Conservation (phyloP, 2,113 vertebrate genomes). For the Panthera tigris region DNA sequence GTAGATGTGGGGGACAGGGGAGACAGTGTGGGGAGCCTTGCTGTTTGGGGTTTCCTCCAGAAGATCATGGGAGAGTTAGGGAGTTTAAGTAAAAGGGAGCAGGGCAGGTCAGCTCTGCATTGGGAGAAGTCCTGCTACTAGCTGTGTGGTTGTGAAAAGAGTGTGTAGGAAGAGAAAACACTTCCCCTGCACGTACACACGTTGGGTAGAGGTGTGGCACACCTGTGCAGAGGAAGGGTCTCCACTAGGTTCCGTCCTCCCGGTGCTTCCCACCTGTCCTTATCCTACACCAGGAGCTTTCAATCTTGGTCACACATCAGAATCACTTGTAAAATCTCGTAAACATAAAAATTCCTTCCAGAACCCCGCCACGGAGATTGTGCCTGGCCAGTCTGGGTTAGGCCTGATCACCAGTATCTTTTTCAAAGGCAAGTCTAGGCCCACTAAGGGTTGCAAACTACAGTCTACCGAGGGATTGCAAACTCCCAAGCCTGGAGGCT, state of each 20-base stretch:
- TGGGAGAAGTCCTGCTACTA: background rate
- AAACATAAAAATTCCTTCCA: background rate
- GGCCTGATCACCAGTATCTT: background rate
- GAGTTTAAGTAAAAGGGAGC: background rate
- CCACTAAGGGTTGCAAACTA: background rate
- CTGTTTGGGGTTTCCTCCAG: background rate
- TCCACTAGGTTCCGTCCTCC: background rate
- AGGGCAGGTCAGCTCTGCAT: background rate
- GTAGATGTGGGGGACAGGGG: background rate
- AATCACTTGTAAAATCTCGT: background rate
- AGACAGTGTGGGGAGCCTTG: background rate
- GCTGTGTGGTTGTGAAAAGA: background rate
- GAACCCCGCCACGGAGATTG: background rate
- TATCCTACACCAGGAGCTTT: background rate
- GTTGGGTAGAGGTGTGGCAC: background rate
- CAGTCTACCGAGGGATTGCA: background rate
- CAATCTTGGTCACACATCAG: background rate
- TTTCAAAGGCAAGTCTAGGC: background rate
- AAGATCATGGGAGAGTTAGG: background rate
- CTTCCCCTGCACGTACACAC: background rate
- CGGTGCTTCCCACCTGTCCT: background rate
- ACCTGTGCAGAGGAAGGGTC: background rate
- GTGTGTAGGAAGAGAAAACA: background rate
- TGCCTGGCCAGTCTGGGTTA: slow-evolving; percentile 6
- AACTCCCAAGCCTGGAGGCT: background rate